Percentiles rank a stretch among this genome's conserved stretches.
Evolutionary conservation across 92 coral and sea anemone genomes (phyloP).

Genomic region (Muricea muricata): DNA sequence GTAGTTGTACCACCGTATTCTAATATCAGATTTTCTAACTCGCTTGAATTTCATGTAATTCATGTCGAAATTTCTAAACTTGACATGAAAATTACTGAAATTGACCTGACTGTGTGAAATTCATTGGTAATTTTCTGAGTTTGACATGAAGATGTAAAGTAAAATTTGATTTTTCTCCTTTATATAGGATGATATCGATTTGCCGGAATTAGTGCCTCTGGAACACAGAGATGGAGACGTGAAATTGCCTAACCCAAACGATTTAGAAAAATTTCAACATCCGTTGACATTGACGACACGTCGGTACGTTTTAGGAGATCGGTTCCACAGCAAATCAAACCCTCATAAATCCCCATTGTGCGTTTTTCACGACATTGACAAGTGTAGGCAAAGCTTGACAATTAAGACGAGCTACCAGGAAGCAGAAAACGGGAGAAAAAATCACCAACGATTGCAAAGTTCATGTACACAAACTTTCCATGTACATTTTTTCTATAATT

Average conservation of each 20-base stretch:
- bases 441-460: slow-evolving; percentile 2
- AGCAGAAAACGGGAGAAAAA: too few species aligned
- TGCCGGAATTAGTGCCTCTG: slow-evolving; percentile 10
- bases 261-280: slow-evolving; percentile 3
- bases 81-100: too few species aligned
- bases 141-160: too few species aligned
- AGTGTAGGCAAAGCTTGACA: slow-evolving; percentile 7
- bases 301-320: slow-evolving; percentile 5
- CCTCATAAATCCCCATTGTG: slow-evolving; percentile 14
- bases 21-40: too few species aligned
- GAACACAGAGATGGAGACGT: not conserved
- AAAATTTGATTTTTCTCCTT: too few species aligned
- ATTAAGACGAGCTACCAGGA: too few species aligned
- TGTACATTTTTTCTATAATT: slow-evolving; percentile 13
- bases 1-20: too few species aligned
- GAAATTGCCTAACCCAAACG: not conserved
- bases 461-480: not conserved
- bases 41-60: too few species aligned
- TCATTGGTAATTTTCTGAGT: too few species aligned
- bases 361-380: slow-evolving; percentile 12
- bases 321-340: not conserved
- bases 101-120: too few species aligned
- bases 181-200: not conserved
- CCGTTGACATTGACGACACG: not conserved
- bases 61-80: too few species aligned